Conservation (phyloP, 2,797 vertebrate genomes). For the Champsocephalus gunnari region DNA sequence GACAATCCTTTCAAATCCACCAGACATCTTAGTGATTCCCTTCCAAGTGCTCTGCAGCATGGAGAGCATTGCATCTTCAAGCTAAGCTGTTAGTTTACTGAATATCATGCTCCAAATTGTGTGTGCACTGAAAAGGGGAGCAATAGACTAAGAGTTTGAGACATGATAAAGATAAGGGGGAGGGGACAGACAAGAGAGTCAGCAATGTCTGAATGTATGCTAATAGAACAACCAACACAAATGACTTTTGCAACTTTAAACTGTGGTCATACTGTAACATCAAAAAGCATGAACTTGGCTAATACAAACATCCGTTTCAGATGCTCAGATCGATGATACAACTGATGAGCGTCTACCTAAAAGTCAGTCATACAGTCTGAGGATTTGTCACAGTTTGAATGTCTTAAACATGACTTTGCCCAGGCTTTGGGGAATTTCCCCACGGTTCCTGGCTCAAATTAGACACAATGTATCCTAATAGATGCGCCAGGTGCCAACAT, state of each 20-base stretch:
- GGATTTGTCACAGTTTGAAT: neutral
- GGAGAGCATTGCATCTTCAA: neutral
- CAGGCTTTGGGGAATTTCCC: neutral
- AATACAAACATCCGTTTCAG: neutral
- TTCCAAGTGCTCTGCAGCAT: too few species aligned
- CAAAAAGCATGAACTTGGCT: neutral
- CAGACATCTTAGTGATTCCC: neutral
- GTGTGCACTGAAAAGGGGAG: neutral
- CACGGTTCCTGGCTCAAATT: neutral
- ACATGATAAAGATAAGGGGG: neutral
- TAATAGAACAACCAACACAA: slow-evolving; percentile 23
- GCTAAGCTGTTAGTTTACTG: neutral
- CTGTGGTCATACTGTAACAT: neutral
- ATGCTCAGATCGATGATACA: neutral
- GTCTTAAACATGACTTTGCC: neutral
- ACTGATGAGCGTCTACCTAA: neutral
- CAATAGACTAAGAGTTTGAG: neutral
- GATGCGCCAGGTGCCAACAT: slow-evolving; percentile 3
- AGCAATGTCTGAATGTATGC: slow-evolving; percentile 19
- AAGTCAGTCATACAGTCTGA: neutral
- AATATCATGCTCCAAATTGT: neutral
- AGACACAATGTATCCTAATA: neutral
- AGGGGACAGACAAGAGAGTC: neutral
- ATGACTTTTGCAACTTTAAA: neutral
- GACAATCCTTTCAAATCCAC: slow-evolving; percentile 12